Base-by-base conservation (phyloP, 2,888 invertebrate species). In the Phyto melanocephala region DNA sequence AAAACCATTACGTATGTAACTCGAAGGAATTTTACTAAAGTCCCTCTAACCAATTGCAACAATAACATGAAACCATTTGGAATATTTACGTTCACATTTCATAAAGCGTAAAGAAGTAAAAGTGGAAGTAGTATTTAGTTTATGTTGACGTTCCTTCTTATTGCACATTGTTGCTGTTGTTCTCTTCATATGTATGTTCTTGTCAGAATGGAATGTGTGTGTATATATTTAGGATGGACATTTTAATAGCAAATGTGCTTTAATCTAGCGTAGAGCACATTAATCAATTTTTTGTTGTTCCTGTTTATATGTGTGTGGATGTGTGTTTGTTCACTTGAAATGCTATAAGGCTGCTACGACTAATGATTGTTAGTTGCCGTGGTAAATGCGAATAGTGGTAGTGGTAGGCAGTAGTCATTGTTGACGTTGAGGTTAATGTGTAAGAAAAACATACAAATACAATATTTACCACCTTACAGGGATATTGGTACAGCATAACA, bases 231-330 rank as follows among this genome's bases (percentile, higher is more conserved):
- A 45, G 8, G 20, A 58, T 70, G 15, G 7, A 62, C 52, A 70
- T 63, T 65, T 72, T 47, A 78, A 78, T 71, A 63, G 56, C 60
- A 84, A 86, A 86, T 85, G 81, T 84, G 85, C 85, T 85, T 86
- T 87, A 87, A 87, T 86, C 85, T 84, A 84, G 79, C 85, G 81
- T 84, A 84, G 77, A 85, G 79, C 85, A 81, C 81, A 87, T 87
- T 87, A 86, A 87, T 87, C 86, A 87, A 86, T 86, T 85, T 81
- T 86, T 84, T 86, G 75, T 84, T 85, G 76, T 78, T 72, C 67
- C 15, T 62, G 54, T 33, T 45, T 68, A 28, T 28, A 24, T 71
- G 20, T 60, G 8, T 67, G 33, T 35, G 13, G 8, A 17, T 52
- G 13, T 47, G 15, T 45, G 20, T 33, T 17, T 17, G 35, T 24